phyloP scores from a whole-genome alignment of 2,888 invertebrate species.

The Netelia fuscicornis region DNA sequence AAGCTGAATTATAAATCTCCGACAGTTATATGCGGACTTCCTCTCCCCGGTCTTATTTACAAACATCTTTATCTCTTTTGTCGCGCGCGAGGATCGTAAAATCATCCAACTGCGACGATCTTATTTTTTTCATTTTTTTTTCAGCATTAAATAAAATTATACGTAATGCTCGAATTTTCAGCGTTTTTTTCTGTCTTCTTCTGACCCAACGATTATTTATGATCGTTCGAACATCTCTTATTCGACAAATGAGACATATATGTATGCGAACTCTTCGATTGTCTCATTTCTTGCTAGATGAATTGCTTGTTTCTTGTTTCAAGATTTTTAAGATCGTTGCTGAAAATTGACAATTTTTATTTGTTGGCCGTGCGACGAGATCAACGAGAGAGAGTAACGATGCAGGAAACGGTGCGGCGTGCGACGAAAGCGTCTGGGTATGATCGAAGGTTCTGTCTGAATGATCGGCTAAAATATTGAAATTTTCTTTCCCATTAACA shows the following conservation, averaged over 20 bases:
- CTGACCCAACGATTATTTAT: constrained; percentile 28
- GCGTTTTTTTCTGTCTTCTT: neutral
- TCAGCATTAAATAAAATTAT: neutral
- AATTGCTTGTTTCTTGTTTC: neutral
- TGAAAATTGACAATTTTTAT: neutral
- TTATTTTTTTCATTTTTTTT: neutral
- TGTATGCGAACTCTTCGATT: constrained; percentile 7
- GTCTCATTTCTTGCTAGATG: neutral
- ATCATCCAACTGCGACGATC: neutral
- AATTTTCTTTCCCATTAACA: constrained; percentile 58
- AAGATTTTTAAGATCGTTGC: neutral
- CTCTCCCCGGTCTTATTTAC: constrained; percentile 25
- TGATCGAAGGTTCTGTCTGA: constrained; percentile 61
- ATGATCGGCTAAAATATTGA: constrained; percentile 54
- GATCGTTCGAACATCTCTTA: constrained; percentile 13
- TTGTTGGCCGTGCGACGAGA: constrained; percentile 8
- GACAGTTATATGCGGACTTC: neutral
- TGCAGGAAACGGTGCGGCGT: constrained; percentile 38
- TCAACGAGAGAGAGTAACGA: constrained; percentile 12
- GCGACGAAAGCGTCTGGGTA: constrained; percentile 46
- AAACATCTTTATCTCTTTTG: constrained; percentile 9
- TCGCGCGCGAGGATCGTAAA: neutral
- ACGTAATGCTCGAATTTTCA: neutral
- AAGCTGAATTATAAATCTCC: neutral
- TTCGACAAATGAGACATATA: constrained; percentile 35